Evolutionary conservation across 2,113 vertebrate genomes (phyloP).

Genomic region (Aix galericulata): DNA sequence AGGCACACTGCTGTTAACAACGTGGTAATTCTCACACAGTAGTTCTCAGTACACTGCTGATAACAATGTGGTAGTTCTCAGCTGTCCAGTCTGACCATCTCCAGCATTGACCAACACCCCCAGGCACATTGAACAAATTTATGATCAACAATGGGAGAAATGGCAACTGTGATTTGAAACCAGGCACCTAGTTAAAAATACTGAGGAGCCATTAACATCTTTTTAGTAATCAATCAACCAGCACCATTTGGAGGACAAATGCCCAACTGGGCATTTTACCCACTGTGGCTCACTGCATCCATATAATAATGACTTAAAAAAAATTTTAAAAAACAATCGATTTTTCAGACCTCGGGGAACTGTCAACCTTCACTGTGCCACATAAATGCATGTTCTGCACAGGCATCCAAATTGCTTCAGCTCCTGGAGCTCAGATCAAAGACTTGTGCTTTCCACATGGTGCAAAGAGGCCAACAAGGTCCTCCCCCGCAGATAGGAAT

Average conservation of each 20-base stretch:
- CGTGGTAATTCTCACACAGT: not conserved
- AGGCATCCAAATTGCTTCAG: not conserved
- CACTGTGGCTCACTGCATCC: not conserved
- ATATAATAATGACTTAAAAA: not conserved
- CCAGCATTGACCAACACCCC: not conserved
- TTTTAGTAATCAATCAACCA: not conserved
- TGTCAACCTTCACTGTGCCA: fast-evolving
- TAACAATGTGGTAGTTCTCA: not conserved
- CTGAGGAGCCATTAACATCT: not conserved
- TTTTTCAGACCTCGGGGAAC: not conserved
- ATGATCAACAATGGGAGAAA: not conserved
- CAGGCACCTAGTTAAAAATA: not conserved
- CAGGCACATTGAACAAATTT: not conserved
- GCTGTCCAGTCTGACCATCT: not conserved
- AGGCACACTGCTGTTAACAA: not conserved
- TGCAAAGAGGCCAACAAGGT: not conserved
- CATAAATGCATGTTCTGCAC: not conserved
- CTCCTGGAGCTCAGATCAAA: not conserved
- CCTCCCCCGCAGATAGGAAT: not conserved
- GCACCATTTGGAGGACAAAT: not conserved
- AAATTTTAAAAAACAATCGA: too few relatives aligned
- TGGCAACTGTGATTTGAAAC: not conserved
- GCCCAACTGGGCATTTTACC: not conserved
- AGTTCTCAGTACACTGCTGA: not conserved
- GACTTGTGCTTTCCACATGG: not conserved